Conservation (phyloP, 2,113 vertebrate species). For the Hemiscyllium ocellatum region DNA sequence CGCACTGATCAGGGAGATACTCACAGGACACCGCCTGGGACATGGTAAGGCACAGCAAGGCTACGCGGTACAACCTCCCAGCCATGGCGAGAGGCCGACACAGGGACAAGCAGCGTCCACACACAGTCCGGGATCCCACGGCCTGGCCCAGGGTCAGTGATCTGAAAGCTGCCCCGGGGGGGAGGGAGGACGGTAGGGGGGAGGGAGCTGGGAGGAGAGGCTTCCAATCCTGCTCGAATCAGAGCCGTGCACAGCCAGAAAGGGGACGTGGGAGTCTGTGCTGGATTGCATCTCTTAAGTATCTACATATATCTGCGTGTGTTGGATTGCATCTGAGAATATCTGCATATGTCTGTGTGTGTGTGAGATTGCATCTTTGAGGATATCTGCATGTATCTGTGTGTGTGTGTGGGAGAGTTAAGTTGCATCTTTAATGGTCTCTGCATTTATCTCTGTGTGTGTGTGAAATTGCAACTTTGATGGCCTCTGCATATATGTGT, state of each 20-base stretch:
- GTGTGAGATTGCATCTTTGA: not conserved
- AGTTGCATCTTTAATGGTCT: not conserved
- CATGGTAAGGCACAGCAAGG: not conserved
- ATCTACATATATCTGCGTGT: not conserved
- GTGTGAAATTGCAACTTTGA: not conserved
- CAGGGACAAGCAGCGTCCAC: too few relatives aligned
- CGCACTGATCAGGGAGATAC: not conserved
- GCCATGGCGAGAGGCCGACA: not conserved
- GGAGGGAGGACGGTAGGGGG: not conserved
- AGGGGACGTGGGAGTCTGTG: not conserved
- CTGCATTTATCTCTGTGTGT: too few relatives aligned
- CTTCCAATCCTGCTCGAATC: not conserved
- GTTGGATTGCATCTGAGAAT: not conserved
- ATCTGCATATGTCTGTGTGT: not conserved
- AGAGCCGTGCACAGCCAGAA: not conserved
- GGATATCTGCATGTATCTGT: not conserved
- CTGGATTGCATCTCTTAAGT: not conserved
- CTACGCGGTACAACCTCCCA: not conserved
- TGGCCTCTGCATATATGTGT: not conserved
- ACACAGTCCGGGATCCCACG: not conserved
- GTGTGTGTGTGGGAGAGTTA: not conserved
- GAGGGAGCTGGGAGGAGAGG: not conserved
- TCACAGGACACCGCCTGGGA: not conserved
- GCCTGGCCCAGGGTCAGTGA: not conserved
- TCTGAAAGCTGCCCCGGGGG: not conserved